These are phyloP conservation scores for Idaea dimidiata DNA, from an alignment of 2,888 invertebrate species.

Conservation along the genomic window DNA sequence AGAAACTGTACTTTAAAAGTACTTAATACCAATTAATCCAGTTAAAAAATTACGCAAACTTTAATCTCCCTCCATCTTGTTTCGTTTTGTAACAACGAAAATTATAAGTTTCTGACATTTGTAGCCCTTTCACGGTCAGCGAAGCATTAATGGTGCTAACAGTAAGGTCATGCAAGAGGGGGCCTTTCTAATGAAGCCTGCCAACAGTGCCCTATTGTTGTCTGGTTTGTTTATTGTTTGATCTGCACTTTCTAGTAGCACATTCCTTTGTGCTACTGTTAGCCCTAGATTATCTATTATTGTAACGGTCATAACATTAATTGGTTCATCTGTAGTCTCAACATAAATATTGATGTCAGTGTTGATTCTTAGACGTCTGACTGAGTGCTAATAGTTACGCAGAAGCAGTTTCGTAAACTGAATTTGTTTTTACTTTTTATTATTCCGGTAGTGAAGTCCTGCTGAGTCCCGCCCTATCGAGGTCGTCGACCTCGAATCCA, in stretches of 20 bases:
- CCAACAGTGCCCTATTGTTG: conserved; percentile 43
- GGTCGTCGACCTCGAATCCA: conserved; percentile 74
- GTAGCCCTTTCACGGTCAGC: conserved; percentile 56
- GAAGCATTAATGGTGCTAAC: conserved; percentile 65
- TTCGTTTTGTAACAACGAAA: conserved; percentile 30
- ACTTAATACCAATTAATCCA: background rate
- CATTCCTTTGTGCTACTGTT: background rate
- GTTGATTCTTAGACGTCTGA: background rate
- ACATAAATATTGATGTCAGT: background rate
- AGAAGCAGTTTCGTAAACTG: conserved; percentile 25
- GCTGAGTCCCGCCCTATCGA: conserved; percentile 72
- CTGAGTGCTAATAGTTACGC: conserved; percentile 3
- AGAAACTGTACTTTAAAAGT: background rate
- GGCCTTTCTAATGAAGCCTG: conserved; percentile 59
- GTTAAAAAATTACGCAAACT: background rate
- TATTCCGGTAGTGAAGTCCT: conserved; percentile 73
- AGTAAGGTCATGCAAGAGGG: conserved; percentile 51
- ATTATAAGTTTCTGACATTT: conserved; percentile 30
- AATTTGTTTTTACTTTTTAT: conserved; percentile 54
- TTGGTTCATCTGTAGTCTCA: conserved; percentile 2
- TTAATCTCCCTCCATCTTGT: conserved; percentile 22
- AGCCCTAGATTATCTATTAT: background rate
- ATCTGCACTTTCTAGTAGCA: conserved; percentile 1
- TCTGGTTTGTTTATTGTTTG: conserved; percentile 25
- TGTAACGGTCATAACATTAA: background rate